A percentile compares a stretch with the other conserved stretches of the same genome.
These are phyloP conservation scores for Amblyraja radiata DNA, from an alignment of 2,797 vertebrate species.

Conservation along the genomic window DNA sequence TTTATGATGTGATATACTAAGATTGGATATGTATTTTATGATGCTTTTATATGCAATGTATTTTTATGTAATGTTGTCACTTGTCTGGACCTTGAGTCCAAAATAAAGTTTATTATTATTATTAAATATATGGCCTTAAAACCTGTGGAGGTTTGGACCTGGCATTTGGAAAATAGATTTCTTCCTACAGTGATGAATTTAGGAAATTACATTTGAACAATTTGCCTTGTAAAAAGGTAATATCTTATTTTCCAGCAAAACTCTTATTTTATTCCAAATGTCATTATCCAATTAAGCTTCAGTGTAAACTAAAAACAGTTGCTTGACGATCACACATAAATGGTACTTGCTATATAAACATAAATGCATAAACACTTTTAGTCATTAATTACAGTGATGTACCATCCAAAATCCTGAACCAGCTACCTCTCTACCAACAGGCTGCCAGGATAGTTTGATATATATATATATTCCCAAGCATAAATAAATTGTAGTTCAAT, in stretches of 20 bases:
- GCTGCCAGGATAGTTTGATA: background rate
- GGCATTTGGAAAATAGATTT: background rate
- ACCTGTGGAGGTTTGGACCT: background rate
- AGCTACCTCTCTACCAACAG: background rate
- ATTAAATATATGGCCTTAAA: background rate
- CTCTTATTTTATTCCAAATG: background rate
- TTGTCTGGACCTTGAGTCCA: no score
- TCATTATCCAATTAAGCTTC: background rate
- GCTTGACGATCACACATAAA: background rate
- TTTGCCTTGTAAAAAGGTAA: background rate
- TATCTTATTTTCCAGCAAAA: background rate
- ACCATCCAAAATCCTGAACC: background rate
- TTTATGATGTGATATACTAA: no score
- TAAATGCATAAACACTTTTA: background rate
- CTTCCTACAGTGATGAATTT: background rate
- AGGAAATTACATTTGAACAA: background rate
- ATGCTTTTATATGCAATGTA: no score
- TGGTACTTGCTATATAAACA: background rate
- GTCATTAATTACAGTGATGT: background rate
- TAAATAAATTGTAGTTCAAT: background rate
- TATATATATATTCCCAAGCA: background rate
- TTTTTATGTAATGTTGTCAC: no score
- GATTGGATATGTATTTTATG: no score
- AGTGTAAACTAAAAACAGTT: background rate
- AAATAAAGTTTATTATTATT: no score